Base-by-base conservation (phyloP, 1,140 invertebrate genomes). In the Tetraneura akinire region DNA sequence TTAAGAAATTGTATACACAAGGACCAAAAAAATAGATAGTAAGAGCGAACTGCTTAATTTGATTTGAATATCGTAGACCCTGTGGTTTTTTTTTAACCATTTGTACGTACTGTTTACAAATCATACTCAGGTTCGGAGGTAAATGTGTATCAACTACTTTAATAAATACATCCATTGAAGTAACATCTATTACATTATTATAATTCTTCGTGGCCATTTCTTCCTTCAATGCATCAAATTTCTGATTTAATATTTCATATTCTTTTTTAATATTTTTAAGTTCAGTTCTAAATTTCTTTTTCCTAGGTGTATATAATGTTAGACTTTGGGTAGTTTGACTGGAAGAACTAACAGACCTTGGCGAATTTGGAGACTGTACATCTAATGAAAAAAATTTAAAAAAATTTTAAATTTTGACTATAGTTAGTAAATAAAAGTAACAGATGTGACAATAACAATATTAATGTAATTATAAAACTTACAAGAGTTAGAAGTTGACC, bases 21-120 rank as follows among this genome's bases (percentile, higher is more conserved):
- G 53, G n/a, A 55, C 53, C 21, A 55, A 55, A 55, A 55, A 55
- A 55, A 55, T 55, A 55, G 11, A 55, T 55, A 23, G 53, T 55
- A 10, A 23, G 53, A 10, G 53, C 53, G n/a, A 55, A 55, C 53
- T 55, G 9, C 2, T 55, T 55, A 3, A 55, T 55, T 55, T 21
- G 21, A 21, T 9, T 55, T 10, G 53, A 55, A 55, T 23, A 55
- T 10, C 21, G 53, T 0, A 10, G 11, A 8, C n/a, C n/a, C 9
- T 55, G 9, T 21, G n/a, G 53, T 55, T 55, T 55, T 55, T n/a
- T 55, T 9, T 55, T 57, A 57, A n/a, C 21, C 53, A 57, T 57
- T 57, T 57, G 6, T 11, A 57, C 53, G 21, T 57, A 57, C 10
- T 57, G 21, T 57, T 57, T 57, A 9, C 21, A 23, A 57, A 57